phyloP scores from a whole-genome alignment of 2,888 invertebrate genomes.

The Drosophila robusta region DNA sequence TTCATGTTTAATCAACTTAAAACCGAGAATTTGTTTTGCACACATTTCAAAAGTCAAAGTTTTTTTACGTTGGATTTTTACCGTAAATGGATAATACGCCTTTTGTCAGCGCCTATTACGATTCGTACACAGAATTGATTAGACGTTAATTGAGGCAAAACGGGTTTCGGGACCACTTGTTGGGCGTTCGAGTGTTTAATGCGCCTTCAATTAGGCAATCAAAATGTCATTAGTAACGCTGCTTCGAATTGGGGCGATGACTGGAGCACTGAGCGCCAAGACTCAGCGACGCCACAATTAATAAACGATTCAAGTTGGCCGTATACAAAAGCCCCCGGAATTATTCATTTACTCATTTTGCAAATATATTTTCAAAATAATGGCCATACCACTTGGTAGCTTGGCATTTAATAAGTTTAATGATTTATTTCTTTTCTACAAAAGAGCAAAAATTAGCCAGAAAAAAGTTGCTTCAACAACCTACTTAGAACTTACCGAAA shows the following conservation, averaged over 20 bases:
- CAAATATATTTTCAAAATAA: background rate
- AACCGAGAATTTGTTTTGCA: no score
- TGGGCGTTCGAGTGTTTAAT: slow-evolving; percentile 40
- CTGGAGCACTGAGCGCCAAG: background rate
- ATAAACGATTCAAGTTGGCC: slow-evolving; percentile 11
- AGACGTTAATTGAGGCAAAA: slow-evolving; percentile 47
- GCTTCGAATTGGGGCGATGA: slow-evolving; percentile 21
- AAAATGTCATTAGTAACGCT: slow-evolving; percentile 62
- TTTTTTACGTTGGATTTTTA: background rate
- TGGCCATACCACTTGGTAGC: background rate
- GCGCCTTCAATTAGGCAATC: slow-evolving; percentile 60
- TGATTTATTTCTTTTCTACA: no score
- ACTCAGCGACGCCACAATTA: slow-evolving; percentile 17
- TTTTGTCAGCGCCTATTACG: slow-evolving; percentile 39
- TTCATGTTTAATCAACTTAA: no score
- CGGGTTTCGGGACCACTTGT: slow-evolving; percentile 32
- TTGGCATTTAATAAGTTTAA: no score
- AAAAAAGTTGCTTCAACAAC: no score
- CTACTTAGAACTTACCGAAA: no score
- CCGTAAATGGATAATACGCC: background rate
- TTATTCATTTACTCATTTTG: background rate
- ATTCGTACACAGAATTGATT: slow-evolving; percentile 26
- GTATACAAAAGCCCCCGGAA: background rate
- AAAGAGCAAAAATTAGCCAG: no score
- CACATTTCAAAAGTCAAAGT: background rate